Evolutionary conservation across 2,113 vertebrate species (phyloP).

Genomic region (Hiodon alosoides): DNA sequence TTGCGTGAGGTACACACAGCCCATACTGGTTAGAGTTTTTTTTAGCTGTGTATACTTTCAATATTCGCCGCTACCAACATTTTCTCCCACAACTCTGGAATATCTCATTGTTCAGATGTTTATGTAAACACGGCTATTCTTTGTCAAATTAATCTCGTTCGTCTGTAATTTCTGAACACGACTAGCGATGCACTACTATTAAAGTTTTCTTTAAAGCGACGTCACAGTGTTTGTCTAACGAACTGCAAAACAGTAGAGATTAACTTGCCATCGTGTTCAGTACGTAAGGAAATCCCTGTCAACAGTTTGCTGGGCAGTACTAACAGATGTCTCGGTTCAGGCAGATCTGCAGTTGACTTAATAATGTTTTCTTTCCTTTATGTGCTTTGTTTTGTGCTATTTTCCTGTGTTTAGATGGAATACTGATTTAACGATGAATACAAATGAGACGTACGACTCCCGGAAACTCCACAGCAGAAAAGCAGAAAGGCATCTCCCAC

Average conservation of each 20-base stretch:
- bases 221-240: neutral
- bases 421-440: neutral
- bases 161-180: neutral
- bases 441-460: too few relatives aligned
- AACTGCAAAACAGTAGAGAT: neutral
- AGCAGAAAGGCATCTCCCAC: too few relatives aligned
- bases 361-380: neutral
- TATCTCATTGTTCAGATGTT: neutral
- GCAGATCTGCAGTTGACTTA: neutral
- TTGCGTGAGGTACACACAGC: too few relatives aligned
- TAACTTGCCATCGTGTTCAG: neutral
- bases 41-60: too few relatives aligned
- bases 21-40: too few relatives aligned
- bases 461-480: too few relatives aligned
- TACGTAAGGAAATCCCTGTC: neutral
- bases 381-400: neutral
- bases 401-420: neutral
- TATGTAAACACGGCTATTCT: too few relatives aligned
- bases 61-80: neutral
- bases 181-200: neutral
- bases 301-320: neutral
- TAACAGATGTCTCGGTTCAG: neutral
- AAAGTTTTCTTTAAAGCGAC: neutral
- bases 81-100: neutral
- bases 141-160: neutral